Base-by-base conservation (phyloP, 2,888 invertebrate genomes). In the Empis stercorea region DNA sequence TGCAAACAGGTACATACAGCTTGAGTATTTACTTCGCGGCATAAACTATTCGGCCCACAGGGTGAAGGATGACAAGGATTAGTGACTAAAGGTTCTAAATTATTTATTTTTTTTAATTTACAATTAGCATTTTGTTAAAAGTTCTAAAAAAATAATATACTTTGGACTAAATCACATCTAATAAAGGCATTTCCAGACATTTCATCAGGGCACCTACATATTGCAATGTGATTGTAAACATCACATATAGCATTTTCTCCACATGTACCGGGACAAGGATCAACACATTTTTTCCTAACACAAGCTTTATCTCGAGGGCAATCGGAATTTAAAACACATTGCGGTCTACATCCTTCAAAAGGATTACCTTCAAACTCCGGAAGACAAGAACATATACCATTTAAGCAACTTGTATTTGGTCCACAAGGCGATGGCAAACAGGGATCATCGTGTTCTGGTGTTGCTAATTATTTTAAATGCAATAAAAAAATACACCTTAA, bases 121-220 rank as follows among this genome's bases (percentile, higher is more conserved):
- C 6, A n/a, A 17, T 16, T n/a, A 5, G 2, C 30, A n/a, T 34
- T 32, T 34, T 4, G 32, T 34, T 5, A 6, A 36, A 36, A 15
- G 10, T 36, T 15, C 15, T 5, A 10, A 16, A 5, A 17, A 17
- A 10, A 20, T 11, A 38, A 17, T 17, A 11, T 61, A 63, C 62
- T 56, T 57, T 62, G 60, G 20, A 72, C 57, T 4, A 62, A 57
- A 34, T 63, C 63, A 51, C 86, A 86, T 57, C 76, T 74, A 30
- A 80, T 73, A 61, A 85, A 85, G 44, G 89, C 86, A 73, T 88
- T 87, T 53, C 88, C 87, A 3, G 81, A 79, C 64, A 75, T 86
- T 45, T 83, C 84, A 51, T 75, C 72, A 38, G 81, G 82, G 60
- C 87, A 88, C 30, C 76, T 75, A 59, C 87, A 87, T 52, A 81